These are phyloP conservation scores for Agrochola circellaris DNA, from an alignment of 2,888 invertebrate species.

Conservation along the genomic window DNA sequence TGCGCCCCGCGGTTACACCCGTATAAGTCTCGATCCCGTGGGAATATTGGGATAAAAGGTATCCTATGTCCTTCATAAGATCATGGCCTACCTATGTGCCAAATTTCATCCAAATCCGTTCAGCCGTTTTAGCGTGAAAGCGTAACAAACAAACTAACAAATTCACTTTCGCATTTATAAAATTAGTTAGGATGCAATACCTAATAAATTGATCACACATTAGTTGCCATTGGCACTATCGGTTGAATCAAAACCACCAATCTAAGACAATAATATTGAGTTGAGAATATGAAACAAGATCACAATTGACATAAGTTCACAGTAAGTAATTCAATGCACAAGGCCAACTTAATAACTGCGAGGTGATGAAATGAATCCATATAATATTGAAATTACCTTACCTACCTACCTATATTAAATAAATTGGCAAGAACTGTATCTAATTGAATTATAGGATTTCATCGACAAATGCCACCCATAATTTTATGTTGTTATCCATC, in stretches of 20 bases:
- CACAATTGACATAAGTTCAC: constrained; percentile 22
- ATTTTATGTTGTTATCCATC: neutral
- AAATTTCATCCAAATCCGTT: no score
- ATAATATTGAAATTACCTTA: constrained; percentile 12
- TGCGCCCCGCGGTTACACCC: no score
- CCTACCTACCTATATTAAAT: neutral
- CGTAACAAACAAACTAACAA: no score
- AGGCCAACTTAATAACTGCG: constrained; percentile 3
- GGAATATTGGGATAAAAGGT: no score
- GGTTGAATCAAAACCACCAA: neutral
- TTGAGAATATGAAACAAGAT: constrained; percentile 19
- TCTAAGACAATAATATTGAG: neutral
- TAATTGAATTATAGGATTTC: constrained; percentile 21
- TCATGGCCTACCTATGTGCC: no score
- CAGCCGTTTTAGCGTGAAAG: no score
- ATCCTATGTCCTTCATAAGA: no score
- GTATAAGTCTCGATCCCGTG: no score
- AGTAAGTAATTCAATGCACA: constrained; percentile 23
- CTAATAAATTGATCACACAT: neutral
- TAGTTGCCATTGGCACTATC: neutral
- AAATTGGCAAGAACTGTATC: constrained; percentile 5
- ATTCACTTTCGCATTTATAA: no score
- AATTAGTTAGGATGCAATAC: neutral
- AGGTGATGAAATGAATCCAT: constrained; percentile 15
- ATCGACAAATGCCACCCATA: constrained; percentile 1